Evolutionary conservation across 2,888 invertebrate species (phyloP).

Genomic region (Steinernema carpocapsae): DNA sequence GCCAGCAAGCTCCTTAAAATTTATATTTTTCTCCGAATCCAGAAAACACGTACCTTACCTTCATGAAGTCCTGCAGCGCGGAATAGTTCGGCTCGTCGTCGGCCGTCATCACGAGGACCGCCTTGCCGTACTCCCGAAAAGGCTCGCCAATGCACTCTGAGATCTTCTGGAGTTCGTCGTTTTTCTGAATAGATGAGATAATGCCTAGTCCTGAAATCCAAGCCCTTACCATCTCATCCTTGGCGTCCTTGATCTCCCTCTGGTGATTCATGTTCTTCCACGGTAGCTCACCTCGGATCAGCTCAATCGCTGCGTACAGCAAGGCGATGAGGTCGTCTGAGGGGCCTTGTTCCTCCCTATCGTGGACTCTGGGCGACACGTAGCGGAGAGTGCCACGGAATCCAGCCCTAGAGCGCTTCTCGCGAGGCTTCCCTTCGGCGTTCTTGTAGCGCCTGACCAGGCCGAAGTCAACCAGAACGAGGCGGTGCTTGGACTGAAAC

Average conservation of each 20-base stretch:
- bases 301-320: constrained; percentile 48
- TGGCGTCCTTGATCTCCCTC: constrained; percentile 48
- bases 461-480: constrained; percentile 55
- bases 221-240: constrained; percentile 51
- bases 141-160: constrained; percentile 38
- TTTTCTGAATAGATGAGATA: too few species aligned
- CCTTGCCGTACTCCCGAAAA: constrained; percentile 46
- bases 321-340: constrained; percentile 53
- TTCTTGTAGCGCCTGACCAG: constrained; percentile 52
- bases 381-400: constrained; percentile 64
- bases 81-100: constrained; percentile 54
- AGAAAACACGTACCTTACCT: too few species aligned
- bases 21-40: too few species aligned
- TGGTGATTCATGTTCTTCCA: constrained; percentile 41
- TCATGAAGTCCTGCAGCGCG: constrained; percentile 47
- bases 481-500: constrained; percentile 49
- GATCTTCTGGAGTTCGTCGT: constrained; percentile 41
- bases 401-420: constrained; percentile 46
- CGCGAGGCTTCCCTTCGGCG: constrained; percentile 47
- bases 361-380: constrained; percentile 56
- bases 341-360: constrained; percentile 45
- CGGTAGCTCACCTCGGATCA: constrained; percentile 46
- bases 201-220: too few species aligned
- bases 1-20: constrained; percentile 47
- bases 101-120: constrained; percentile 46